Evolutionary conservation across 2,888 invertebrate genomes (phyloP), one percentile per base, ranked within the genome.

Genomic region (Phyllotreta striolata): DNA sequence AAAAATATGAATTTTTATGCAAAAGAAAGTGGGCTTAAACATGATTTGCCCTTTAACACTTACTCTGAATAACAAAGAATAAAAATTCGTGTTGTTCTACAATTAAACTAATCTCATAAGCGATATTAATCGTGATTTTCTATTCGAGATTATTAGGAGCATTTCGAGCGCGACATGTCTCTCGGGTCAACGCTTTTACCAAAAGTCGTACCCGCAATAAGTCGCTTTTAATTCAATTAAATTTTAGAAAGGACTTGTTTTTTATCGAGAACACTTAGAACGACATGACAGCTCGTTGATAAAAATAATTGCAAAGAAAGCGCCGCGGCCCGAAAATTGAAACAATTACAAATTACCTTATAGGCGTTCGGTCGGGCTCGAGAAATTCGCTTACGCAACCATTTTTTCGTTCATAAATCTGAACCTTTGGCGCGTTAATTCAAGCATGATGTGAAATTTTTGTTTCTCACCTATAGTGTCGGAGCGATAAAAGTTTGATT

Each of bases 291-390:
- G 24, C 34, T 47, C 37, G 37, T 51, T 51, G 51, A 35, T 51
- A 35, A 51, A 51, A 51, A 35, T 51, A 51, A 51, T 51, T 51
- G 14, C 35, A 51, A 51, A 51, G 51, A 51, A 51, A 51, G 51
- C 10, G 10, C 5, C 6, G 3, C 37, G n/a, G 35, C 37, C 37
- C 24, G 7, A 41, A 35, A 12, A 37, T 12, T 35, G 37, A 51
- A 34, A 51, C 51, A 51, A 51, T 51, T 51, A 51, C 8, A 51
- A 51, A 51, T 47, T 47, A n/a, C n/a, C n/a, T 47, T 47, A 12
- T 44, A 13, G 44, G 12, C 44, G 47, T 47, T 51, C 51, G 35
- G 14, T 51, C 51, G 35, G 14, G 24, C 24, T 51, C 37, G 51
- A 35, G 51, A 51, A 51, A 51, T 51, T 51, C 10, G 37, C 37